Percentiles rank a stretch among this genome's conserved stretches.
Evolutionary conservation across 1,140 invertebrate genomes (phyloP).

Genomic region (Copidosoma floridanum): DNA sequence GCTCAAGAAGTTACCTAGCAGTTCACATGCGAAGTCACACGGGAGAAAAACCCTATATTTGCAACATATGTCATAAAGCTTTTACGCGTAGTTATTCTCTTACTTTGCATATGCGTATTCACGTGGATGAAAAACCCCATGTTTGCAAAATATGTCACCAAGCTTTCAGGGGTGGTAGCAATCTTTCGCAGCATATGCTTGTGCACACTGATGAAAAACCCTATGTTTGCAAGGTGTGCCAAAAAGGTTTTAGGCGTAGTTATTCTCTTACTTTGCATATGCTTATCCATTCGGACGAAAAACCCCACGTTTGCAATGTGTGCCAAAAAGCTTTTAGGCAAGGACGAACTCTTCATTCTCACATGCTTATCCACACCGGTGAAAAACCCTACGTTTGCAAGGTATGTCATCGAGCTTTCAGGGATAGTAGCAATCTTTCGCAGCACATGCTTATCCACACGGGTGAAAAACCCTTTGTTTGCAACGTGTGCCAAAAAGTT

Average conservation of each 20-base stretch:
- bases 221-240: conserved; percentile 37
- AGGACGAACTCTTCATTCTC: conserved; percentile 57
- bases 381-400: conserved; percentile 46
- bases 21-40: conserved; percentile 60
- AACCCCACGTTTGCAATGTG: conserved; percentile 64
- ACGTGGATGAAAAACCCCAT: conserved; percentile 64
- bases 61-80: too few relatives aligned
- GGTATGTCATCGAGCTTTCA: too few relatives aligned
- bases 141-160: conserved; percentile 63
- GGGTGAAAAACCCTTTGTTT: conserved; percentile 67
- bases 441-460: conserved; percentile 51
- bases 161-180: conserved; percentile 60
- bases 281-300: conserved; percentile 56
- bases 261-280: too few relatives aligned
- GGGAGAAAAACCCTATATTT: conserved; percentile 47
- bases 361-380: conserved; percentile 58
- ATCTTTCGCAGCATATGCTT: conserved; percentile 58
- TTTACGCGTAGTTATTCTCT: too few relatives aligned
- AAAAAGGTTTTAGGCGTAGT: too few relatives aligned
- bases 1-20: background rate
- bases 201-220: conserved; percentile 56
- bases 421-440: too few relatives aligned
- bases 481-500: conserved; percentile 64
- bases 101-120: conserved; percentile 51
- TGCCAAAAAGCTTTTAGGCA: conserved; percentile 64